Evolutionary conservation across 2,797 vertebrate species (phyloP).

Genomic region (Enteromius trimaculatus): DNA sequence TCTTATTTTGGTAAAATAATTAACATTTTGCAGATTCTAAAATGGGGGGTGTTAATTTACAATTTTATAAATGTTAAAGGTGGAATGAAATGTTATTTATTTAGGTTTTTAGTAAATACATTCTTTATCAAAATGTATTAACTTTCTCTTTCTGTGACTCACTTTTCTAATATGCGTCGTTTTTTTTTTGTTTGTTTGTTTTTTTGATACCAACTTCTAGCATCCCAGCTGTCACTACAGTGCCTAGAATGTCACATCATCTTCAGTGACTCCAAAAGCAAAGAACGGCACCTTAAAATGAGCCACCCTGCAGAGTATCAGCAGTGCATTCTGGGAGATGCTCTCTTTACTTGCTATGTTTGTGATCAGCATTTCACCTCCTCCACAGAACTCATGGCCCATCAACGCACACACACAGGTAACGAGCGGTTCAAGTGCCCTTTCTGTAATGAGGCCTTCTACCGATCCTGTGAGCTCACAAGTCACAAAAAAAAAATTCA

Average conservation of each 20-base stretch:
- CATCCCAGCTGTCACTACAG: constrained; percentile 79
- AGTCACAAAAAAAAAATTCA: constrained; percentile 82
- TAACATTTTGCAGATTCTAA: neutral
- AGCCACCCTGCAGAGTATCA: constrained; percentile 83
- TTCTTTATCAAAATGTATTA: neutral
- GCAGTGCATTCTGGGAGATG: constrained; percentile 79
- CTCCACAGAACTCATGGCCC: constrained; percentile 80
- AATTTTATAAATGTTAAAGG: neutral
- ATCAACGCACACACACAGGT: constrained; percentile 81
- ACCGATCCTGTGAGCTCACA: constrained; percentile 77
- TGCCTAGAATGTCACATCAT: constrained; percentile 86
- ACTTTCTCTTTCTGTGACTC: neutral
- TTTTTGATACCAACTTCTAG: constrained; percentile 59
- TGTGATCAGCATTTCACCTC: constrained; percentile 83
- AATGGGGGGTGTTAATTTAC: neutral
- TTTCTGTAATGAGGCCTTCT: constrained; percentile 75
- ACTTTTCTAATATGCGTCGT: constrained; percentile 19
- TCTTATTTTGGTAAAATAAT: neutral
- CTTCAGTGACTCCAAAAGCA: constrained; percentile 83
- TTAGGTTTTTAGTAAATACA: neutral
- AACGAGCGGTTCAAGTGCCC: constrained; percentile 81
- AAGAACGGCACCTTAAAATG: constrained; percentile 81
- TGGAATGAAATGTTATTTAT: neutral
- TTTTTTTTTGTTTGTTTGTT: constrained; percentile 3
- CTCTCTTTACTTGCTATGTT: constrained; percentile 84